Evolutionary conservation across 2,797 vertebrate genomes (phyloP).

Genomic region (Cryptoblepharus egeriae): DNA sequence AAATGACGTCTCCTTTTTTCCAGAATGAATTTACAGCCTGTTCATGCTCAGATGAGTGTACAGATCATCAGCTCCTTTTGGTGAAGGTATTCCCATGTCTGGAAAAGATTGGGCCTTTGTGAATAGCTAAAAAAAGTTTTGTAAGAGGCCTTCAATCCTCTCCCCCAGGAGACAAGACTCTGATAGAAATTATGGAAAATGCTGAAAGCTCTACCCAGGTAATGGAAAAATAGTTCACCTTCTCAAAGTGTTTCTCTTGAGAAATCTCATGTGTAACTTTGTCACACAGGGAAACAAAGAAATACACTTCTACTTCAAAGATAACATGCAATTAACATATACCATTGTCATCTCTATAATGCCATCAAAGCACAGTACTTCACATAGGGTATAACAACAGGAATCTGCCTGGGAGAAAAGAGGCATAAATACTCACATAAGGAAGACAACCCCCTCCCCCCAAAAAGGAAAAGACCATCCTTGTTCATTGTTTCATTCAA

Average conservation of each 20-base stretch:
- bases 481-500: no score
- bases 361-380: neutral
- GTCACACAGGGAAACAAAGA: neutral
- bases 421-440: no score
- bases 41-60: neutral
- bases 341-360: neutral
- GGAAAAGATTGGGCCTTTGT: neutral
- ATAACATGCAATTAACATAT: no score
- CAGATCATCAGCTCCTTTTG: neutral
- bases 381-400: neutral
- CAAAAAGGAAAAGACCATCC: no score
- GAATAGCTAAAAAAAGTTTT: neutral
- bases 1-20: neutral
- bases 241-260: neutral
- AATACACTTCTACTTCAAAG: neutral
- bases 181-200: conserved; percentile 1
- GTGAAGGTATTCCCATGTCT: neutral
- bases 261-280: neutral
- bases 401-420: no score
- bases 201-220: neutral
- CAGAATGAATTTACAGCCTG: neutral
- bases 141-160: neutral
- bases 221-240: conserved; percentile 15
- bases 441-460: no score
- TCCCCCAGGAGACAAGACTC: neutral